Base-by-base conservation (phyloP, 2,797 vertebrate species). In the Lagodon rhomboides region DNA sequence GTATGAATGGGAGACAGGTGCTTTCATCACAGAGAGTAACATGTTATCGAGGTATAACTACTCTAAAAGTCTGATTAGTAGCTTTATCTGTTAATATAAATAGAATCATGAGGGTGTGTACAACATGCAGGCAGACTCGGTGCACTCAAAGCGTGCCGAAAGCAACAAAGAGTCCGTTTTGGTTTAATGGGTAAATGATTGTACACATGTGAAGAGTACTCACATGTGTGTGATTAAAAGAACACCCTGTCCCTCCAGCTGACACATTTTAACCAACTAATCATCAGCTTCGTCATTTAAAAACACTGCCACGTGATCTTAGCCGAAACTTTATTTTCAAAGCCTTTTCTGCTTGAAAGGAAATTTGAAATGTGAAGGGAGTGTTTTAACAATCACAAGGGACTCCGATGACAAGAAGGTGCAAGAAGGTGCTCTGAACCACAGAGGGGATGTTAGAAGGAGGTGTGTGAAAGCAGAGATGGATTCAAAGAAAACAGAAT, bases 51-150 rank as follows among this genome's bases (percentile, higher is more conserved):
- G 22, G 5, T 12, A 12, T 60, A 78, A 43, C 1, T 10, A 13
- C 16, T 46, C 38, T 59, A 13, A 23, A 11, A 44, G 27, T 66
- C 1, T 1, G n/a, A 70, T 59, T 55, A 61, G 56, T 10, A 0
- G 25, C 22, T 50, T 62, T 46, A 22, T 27, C 17, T 0, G 8
- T 4, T 34, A 30, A 30, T 30, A 30, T 25, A 17, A n/a, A 49
- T n/a, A 16, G 20, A 51, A 67, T 44, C 6, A 17, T 62, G 27
- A 30, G 10, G 5, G 8, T 22, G 46, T 60, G 15, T 50, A 1
- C 69, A 70, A 72, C 73, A 84, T 82, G 76, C 75, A 60, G 59
- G 46, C 4, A 16, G 38, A 20, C 59, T n/a, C 3, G 12, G 73
- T 47, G 61, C 34, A 56, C 51, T 12, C 12, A 43, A 47, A 73